These are phyloP conservation scores for Cartodere bifasciata DNA, from an alignment of 2,888 invertebrate genomes.

Conservation along the genomic window DNA sequence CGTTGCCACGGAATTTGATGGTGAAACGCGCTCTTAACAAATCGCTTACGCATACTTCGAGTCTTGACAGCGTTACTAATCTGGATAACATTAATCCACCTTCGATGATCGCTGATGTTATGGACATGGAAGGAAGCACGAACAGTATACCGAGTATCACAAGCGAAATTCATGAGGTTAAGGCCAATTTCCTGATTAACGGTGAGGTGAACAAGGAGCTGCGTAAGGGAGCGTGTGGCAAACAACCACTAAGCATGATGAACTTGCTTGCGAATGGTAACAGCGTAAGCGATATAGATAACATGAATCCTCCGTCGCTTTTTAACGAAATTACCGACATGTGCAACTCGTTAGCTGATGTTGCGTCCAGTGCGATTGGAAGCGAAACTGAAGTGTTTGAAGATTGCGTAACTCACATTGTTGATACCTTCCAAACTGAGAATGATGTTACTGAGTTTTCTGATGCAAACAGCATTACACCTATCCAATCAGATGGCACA, in stretches of 20 bases:
- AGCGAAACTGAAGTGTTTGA: conserved; percentile 40
- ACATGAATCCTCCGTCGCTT: conserved; percentile 55
- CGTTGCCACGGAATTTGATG: conserved; percentile 56
- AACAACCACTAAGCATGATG: conserved; percentile 34
- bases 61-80: conserved; percentile 57
- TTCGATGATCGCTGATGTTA: conserved; percentile 53
- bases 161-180: conserved; percentile 57
- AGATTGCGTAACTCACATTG: conserved; percentile 40
- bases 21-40: conserved; percentile 58
- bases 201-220: conserved; percentile 25
- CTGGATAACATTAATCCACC: conserved; percentile 66
- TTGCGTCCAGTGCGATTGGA: conserved; percentile 39
- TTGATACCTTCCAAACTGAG: conserved; percentile 32
- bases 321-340: conserved; percentile 57
- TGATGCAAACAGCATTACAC: conserved; percentile 45
- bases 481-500: conserved; percentile 50
- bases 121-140: conserved; percentile 72
- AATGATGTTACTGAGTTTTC: conserved; percentile 34
- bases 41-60: conserved; percentile 29
- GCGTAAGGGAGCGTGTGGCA: conserved; percentile 18
- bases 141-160: conserved; percentile 73
- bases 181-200: conserved; percentile 31
- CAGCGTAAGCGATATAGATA: conserved; percentile 47
- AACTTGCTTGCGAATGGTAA: conserved; percentile 25
- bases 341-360: conserved; percentile 37